Base-by-base conservation (phyloP, 1,140 invertebrate species). In the Temnothorax longispinosus region DNA sequence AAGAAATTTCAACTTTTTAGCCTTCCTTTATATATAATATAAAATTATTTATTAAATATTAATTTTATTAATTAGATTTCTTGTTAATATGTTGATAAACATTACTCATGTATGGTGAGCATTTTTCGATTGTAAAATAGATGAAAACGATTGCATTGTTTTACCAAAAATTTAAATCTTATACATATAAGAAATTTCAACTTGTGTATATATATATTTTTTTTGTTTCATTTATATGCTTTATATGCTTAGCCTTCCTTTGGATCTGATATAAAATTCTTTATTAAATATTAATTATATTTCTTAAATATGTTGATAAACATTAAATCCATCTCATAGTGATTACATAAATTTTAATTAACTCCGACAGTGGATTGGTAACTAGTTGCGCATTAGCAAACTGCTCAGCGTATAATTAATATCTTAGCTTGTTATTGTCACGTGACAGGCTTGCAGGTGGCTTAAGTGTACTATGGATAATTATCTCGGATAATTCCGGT, bases 401-500 rank as follows among this genome's bases (percentile, higher is more conserved):
- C 18, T 60, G n/a, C 67, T 27, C 54, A 13, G 21, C 13, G 15
- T 27, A 35, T 56, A 75, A 84, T 84, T 75, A 75, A 84, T 84
- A 60, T 58, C 41, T 60, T 56, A 75, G 27, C 32, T 47, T 62
- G 15, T 75, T 75, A 44, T 72, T 81, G 32, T 60, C 69, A 60
- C 27, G n/a, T 50, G 41, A 84, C 54, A 41, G 64, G 38, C 41
- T 74, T 50, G 35, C 50, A 72, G 21, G 38, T 54, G 38, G 50
- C 54, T 35, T 71, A 81, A 81, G 50, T 60, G 52, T 21, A 60
- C 47, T 60, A 75, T 13, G 15, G 67, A 60, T 75, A 74, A 75
- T 84, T 84, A 47, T 60, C 80, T 75, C 41, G 41, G 27, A 47
- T 84, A 75, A 75, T 67, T 75, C 27, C 41, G 7, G 67, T 47